Conservation (phyloP, 2,113 vertebrate genomes). For the Alaudala cheleensis region DNA sequence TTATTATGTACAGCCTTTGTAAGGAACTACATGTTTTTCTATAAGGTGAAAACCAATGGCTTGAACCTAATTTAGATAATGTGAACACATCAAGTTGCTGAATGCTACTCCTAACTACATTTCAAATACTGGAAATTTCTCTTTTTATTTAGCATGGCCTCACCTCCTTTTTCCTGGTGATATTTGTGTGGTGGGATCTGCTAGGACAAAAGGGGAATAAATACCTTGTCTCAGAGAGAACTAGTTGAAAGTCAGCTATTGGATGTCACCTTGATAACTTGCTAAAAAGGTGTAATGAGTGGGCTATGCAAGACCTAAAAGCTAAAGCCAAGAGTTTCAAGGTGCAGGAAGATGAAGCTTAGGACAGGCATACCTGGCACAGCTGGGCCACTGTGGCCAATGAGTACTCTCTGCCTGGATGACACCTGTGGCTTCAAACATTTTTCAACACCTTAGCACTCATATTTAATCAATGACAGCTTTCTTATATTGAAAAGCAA, state of each 20-base stretch:
- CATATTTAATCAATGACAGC: not conserved
- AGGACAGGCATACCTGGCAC: not conserved
- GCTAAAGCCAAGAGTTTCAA: not conserved
- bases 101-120: not conserved
- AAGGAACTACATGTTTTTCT: not conserved
- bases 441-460: not conserved
- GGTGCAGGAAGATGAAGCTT: not conserved
- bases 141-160: not conserved
- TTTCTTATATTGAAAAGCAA: not conserved
- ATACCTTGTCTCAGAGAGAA: not conserved
- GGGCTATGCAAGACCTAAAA: not conserved
- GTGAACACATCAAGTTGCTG: accelerated
- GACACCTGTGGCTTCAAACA: accelerated
- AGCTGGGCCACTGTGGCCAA: not conserved
- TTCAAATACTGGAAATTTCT: not conserved
- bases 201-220: not conserved
- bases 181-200: not conserved
- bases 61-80: not conserved
- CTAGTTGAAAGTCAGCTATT: not conserved
- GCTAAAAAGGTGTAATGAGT: not conserved
- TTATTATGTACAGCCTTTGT: not conserved
- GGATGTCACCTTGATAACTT: not conserved
- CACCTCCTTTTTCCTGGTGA: not conserved
- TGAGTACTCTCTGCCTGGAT: not conserved
- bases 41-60: not conserved